Evolutionary conservation across 2,888 invertebrate genomes (phyloP).

Genomic region (Temnothorax unifasciatus): DNA sequence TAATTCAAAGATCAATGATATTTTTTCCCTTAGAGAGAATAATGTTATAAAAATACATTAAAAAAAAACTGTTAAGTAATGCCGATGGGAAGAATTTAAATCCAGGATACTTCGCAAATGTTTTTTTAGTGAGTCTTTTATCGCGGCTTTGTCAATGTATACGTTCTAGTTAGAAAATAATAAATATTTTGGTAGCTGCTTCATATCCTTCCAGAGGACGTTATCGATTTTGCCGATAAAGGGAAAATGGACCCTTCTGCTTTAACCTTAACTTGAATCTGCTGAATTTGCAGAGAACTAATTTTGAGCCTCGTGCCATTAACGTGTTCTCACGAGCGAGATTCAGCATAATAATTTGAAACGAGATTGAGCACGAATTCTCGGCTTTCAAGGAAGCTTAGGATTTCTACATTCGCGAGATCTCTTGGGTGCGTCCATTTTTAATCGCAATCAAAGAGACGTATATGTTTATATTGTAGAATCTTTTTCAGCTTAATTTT

Average conservation of each 20-base stretch:
- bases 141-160: slow-evolving; percentile 26
- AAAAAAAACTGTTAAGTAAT: background rate
- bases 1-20: slow-evolving; percentile 28
- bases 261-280: slow-evolving; percentile 9
- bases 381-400: slow-evolving; percentile 7
- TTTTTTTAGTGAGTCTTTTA: background rate
- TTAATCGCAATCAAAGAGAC: slow-evolving; percentile 23
- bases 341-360: background rate
- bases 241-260: slow-evolving; percentile 58
- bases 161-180: slow-evolving; percentile 43
- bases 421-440: slow-evolving; percentile 59
- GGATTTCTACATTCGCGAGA: slow-evolving; percentile 36
- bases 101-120: background rate
- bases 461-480: background rate
- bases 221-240: slow-evolving; percentile 71
- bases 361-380: background rate
- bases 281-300: background rate
- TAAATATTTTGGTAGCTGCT: slow-evolving; percentile 73
- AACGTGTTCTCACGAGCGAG: background rate
- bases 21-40: background rate
- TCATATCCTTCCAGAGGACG: slow-evolving; percentile 55
- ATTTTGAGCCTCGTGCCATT: background rate
- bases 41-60: background rate
- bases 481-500: background rate
- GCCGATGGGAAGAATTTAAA: background rate